Evolutionary conservation across 2,888 invertebrate genomes (phyloP).

Genomic region (Ceratothoa steindachneri): DNA sequence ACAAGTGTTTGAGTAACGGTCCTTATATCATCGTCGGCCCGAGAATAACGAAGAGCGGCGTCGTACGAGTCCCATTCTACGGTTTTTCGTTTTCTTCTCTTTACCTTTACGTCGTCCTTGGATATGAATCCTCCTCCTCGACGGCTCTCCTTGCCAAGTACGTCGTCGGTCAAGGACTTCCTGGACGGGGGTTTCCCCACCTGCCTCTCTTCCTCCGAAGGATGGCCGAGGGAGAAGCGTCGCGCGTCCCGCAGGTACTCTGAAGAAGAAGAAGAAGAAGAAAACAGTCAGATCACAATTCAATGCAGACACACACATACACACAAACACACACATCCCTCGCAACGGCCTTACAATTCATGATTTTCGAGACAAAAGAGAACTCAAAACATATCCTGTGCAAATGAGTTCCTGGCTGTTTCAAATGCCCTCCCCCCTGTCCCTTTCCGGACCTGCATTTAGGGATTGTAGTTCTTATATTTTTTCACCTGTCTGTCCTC

Average conservation of each 20-base stretch:
- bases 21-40: too few species aligned
- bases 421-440: too few species aligned
- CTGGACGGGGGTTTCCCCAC: not conserved
- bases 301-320: conserved; percentile 14
- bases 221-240: not conserved
- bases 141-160: not conserved
- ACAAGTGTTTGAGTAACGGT: not conserved
- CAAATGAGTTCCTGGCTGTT: too few species aligned
- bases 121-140: not conserved
- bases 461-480: too few species aligned
- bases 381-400: too few species aligned
- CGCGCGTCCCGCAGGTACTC: not conserved
- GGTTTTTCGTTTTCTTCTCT: not conserved
- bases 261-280: not conserved
- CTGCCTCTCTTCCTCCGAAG: not conserved
- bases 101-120: not conserved
- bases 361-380: not conserved
- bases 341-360: not conserved
- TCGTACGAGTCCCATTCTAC: too few species aligned
- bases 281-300: conserved; percentile 1
- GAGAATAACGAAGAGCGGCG: too few species aligned
- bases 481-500: too few species aligned
- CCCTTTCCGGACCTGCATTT: too few species aligned
- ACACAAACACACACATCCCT: conserved; percentile 9
- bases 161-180: not conserved